These are phyloP conservation scores for Podabrus alpinus DNA, from an alignment of 2,888 invertebrate species.

Conservation along the genomic window DNA sequence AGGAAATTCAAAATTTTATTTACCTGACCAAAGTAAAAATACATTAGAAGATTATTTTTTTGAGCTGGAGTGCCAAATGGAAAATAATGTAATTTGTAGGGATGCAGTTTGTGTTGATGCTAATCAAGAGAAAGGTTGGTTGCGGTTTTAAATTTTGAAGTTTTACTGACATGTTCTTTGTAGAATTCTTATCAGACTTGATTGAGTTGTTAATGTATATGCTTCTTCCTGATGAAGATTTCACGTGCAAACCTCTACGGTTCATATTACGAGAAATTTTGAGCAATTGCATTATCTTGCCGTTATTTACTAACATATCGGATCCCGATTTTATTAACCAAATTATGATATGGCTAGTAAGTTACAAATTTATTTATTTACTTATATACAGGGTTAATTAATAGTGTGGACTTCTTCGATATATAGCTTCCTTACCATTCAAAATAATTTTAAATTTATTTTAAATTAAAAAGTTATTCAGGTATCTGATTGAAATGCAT, in stretches of 20 bases:
- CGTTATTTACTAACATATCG: conserved; percentile 73
- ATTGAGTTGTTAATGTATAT: conserved; percentile 82
- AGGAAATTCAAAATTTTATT: conserved; percentile 69
- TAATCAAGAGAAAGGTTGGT: conserved; percentile 63
- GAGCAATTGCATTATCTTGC: conserved; percentile 50
- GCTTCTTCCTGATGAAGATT: conserved; percentile 81
- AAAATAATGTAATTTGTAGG: conserved; percentile 76
- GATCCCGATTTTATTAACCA: conserved; percentile 94
- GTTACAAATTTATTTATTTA: conserved; percentile 40
- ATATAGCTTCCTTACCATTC: too few relatives aligned
- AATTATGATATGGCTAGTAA: conserved; percentile 84
- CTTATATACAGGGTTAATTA: not conserved
- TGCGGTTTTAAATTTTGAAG: conserved; percentile 40
- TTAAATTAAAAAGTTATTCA: too few relatives aligned
- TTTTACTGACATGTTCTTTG: conserved; percentile 38
- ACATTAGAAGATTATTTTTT: conserved; percentile 80
- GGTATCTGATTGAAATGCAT: too few relatives aligned
- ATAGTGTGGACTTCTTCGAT: too few relatives aligned
- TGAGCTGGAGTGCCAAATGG: conserved; percentile 86
- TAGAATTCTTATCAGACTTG: conserved; percentile 81
- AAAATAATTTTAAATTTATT: too few relatives aligned
- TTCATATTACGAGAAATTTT: conserved; percentile 71
- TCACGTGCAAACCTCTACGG: conserved; percentile 80
- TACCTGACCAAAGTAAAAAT: conserved; percentile 55
- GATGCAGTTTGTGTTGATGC: conserved; percentile 78